Conservation (phyloP, 2,888 invertebrate species). For the Atherix ibis region DNA sequence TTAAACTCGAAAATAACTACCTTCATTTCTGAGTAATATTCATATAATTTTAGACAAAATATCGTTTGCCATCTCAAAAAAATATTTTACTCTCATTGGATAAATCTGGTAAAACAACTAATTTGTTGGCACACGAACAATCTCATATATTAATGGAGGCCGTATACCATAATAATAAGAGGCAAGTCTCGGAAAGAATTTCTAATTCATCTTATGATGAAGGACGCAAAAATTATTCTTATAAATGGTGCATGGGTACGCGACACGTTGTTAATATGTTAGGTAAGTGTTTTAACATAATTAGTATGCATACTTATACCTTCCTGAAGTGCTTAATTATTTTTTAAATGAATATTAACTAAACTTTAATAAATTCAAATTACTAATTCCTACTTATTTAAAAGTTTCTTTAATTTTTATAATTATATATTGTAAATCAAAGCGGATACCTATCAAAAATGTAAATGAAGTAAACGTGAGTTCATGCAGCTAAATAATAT, state of each 20-base stretch:
- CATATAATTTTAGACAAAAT: no score
- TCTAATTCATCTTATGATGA: slow-evolving; percentile 16
- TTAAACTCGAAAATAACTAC: background rate
- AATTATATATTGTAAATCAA: no score
- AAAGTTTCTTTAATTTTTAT: no score
- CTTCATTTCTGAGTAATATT: no score
- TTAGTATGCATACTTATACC: background rate
- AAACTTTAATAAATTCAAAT: no score
- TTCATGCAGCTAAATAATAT: no score
- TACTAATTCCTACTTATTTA: no score
- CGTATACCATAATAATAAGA: slow-evolving; percentile 6
- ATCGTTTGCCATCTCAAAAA: slow-evolving; percentile 8
- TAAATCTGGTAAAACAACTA: slow-evolving; percentile 9
- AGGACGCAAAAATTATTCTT: slow-evolving; percentile 30
- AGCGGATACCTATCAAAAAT: no score
- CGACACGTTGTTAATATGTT: slow-evolving; percentile 41
- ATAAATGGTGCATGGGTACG: slow-evolving; percentile 26
- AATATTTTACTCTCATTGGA: slow-evolving; percentile 9
- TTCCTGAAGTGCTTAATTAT: no score
- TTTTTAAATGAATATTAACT: no score
- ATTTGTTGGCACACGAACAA: slow-evolving; percentile 6
- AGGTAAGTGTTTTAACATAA: slow-evolving; percentile 31
- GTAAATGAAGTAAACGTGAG: no score
- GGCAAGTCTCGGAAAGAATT: slow-evolving; percentile 3
- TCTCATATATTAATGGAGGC: slow-evolving; percentile 9